phyloP scores from a whole-genome alignment of 2,113 vertebrate genomes.

The Entelurus aequoreus region DNA sequence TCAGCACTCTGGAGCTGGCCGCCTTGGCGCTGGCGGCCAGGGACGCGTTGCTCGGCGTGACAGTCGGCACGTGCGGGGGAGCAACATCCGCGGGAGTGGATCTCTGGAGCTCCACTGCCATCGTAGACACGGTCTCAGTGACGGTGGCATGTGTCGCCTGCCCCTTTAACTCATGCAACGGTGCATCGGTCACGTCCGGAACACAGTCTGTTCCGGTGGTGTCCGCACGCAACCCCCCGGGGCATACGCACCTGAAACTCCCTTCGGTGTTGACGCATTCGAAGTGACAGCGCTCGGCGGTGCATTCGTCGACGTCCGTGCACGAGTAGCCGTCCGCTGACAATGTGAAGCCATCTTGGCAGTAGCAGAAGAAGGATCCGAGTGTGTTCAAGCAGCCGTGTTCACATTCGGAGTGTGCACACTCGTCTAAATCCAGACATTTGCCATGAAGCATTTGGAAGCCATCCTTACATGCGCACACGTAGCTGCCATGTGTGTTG shows the following conservation, averaged over 20 bases:
- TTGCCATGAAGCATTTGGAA: conserved; percentile 36
- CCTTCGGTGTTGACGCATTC: conserved; percentile 58
- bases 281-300: conserved; percentile 37
- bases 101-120: conserved; percentile 27
- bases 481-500: conserved; percentile 57
- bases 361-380: conserved; percentile 67
- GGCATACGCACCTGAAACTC: conserved; percentile 55
- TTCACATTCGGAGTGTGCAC: conserved; percentile 41
- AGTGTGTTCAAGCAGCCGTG: conserved; percentile 56
- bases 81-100: conserved; percentile 30
- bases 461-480: conserved; percentile 55
- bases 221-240: conserved; percentile 23
- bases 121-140: conserved; percentile 7
- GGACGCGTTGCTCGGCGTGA: conserved; percentile 20
- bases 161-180: not conserved
- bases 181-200: not conserved
- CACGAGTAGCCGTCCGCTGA: conserved; percentile 42
- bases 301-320: conserved; percentile 61
- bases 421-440: conserved; percentile 68
- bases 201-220: conserved; percentile 28
- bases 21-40: not conserved
- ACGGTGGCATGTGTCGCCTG: conserved; percentile 1
- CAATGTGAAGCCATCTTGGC: conserved; percentile 51
- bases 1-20: conserved; percentile 34
- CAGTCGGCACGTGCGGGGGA: not conserved